Base-by-base conservation (phyloP, 2,113 vertebrate species). In the Pandion haliaetus region DNA sequence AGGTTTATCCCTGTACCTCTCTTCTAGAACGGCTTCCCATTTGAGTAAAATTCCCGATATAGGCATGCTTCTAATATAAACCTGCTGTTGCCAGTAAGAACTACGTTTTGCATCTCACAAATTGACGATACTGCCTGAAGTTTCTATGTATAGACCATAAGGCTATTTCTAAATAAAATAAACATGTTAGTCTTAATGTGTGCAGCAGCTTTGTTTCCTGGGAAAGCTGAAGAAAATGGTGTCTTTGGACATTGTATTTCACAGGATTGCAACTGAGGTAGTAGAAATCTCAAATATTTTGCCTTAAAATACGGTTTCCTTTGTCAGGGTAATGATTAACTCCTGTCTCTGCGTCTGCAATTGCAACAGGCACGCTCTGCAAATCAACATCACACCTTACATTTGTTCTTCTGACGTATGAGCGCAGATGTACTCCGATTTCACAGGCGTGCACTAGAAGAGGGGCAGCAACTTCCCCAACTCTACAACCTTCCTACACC, bases 351-450 rank as follows among this genome's bases (percentile, higher is more conserved):
- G 19, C 45, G 12, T 29, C 40, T 92, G 19, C 59, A 45, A 73
- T 20, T 49, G 38, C 20, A 45, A 61, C 78, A 40, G 81, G 49
- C 7, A 9, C 47, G 65, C 52, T 6, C 34, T 61, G 34, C 31
- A 61, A 3, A 34, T 23, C 15, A 25, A 2, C 40, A 21, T 16
- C 61, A 9, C 14, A 13, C 32, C 55, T 54, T 16, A 3, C 10
- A 2, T 19, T 29, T 59, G 31, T 44, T 45, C 40, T 63, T 3
- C n/a, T 73, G 76, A 4, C 40, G 4, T 4, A 1, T 0, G 25
- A 62, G 24, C 4, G 2, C 34, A 31, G 58, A 26, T 9, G 9
- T 12, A 4, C 26, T 16, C 31, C 2, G 25, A 25, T 34, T 58
- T 17, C 67, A 11, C 16, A 62, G 44, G 34, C 3, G 3, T 6